phyloP scores from a whole-genome alignment of 2,888 invertebrate genomes.

The Cephus pulcher region DNA sequence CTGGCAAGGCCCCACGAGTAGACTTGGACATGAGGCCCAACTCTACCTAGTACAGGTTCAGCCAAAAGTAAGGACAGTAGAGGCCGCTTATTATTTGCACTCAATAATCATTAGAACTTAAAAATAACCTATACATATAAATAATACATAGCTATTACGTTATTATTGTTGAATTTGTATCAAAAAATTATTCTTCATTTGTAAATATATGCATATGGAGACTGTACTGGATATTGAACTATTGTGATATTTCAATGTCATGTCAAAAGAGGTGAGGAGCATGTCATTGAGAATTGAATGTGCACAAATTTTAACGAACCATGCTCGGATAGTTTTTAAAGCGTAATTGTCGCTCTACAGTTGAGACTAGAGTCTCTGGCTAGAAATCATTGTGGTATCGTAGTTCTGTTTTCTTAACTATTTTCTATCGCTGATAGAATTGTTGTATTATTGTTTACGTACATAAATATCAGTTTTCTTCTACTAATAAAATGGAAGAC shows the following conservation, averaged over 20 bases:
- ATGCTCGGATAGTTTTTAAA: neutral
- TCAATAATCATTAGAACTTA: neutral
- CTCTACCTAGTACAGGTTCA: neutral
- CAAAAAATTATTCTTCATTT: neutral
- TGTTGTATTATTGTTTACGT: neutral
- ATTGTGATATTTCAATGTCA: neutral
- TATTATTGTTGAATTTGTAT: neutral
- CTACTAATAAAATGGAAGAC: neutral
- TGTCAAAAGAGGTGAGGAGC: neutral
- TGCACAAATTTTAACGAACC: neutral
- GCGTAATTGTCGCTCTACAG: neutral
- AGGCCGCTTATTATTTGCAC: neutral
- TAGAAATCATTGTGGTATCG: neutral
- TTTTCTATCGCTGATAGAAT: neutral
- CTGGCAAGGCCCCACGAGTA: constrained; percentile 2
- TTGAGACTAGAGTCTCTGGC: neutral
- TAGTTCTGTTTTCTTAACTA: neutral
- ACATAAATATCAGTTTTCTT: neutral
- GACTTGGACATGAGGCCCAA: neutral
- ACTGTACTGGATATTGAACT: too few species aligned
- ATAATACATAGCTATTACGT: neutral
- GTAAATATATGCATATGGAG: too few species aligned
- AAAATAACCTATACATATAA: neutral
- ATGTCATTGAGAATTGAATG: neutral
- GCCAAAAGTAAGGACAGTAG: neutral